These are phyloP conservation scores for Agrilus biguttatus DNA, from an alignment of 2,888 invertebrate species.

Conservation along the genomic window DNA sequence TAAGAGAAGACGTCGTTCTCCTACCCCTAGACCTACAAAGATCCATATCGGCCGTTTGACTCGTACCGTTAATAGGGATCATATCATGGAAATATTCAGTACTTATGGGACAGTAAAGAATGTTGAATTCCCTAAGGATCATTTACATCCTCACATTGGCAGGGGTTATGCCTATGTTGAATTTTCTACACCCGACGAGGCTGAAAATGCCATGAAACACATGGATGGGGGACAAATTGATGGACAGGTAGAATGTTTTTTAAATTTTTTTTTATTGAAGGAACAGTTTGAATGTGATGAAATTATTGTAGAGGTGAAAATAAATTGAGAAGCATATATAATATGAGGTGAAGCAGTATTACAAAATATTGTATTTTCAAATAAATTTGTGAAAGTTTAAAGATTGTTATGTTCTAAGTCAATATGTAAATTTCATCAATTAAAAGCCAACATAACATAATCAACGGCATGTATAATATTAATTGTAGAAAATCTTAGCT, in stretches of 20 bases:
- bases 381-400: no score
- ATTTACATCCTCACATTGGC: slow-evolving; percentile 76
- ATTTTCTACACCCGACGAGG: slow-evolving; percentile 84
- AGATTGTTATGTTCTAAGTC: no score
- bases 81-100: slow-evolving; percentile 83
- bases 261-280: no score
- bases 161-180: slow-evolving; percentile 93
- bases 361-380: no score
- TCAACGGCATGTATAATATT: no score
- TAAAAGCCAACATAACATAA: no score
- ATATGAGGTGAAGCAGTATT: no score
- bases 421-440: no score
- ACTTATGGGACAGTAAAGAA: slow-evolving; percentile 73
- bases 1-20: slow-evolving; percentile 67
- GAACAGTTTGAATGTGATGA: no score
- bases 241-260: slow-evolving; percentile 10
- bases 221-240: slow-evolving; percentile 99
- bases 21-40: slow-evolving; percentile 80
- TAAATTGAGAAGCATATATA: no score
- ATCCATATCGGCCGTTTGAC: slow-evolving; percentile 90
- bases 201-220: slow-evolving; percentile 96
- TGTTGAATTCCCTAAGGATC: slow-evolving; percentile 81
- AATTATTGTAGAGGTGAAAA: no score
- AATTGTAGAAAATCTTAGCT: no score
- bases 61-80: slow-evolving; percentile 82